Evolutionary conservation across 2,888 invertebrate genomes (phyloP).

Genomic region (Zonitis immaculata): DNA sequence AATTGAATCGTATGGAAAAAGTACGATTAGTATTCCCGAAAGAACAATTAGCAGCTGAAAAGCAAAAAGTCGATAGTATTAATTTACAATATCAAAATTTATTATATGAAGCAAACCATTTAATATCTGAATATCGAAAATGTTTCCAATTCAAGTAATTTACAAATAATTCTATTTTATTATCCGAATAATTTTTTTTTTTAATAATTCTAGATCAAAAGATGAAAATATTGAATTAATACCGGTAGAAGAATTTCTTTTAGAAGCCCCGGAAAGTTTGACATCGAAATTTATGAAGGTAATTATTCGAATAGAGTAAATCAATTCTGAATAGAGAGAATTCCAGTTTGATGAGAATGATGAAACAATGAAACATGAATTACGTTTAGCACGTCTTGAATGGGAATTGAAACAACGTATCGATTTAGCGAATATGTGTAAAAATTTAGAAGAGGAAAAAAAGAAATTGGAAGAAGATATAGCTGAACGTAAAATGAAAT

Average conservation of each 20-base stretch:
- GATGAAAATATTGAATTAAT: slow-evolving; percentile 91
- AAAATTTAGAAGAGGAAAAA: slow-evolving; percentile 70
- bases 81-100: slow-evolving; percentile 89
- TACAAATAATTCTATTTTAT: too few relatives aligned
- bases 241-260: slow-evolving; percentile 75
- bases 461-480: slow-evolving; percentile 63
- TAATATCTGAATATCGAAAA: slow-evolving; percentile 91
- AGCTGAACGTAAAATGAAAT: slow-evolving; percentile 48
- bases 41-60: slow-evolving; percentile 76
- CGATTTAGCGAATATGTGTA: slow-evolving; percentile 71
- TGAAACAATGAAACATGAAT: slow-evolving; percentile 65
- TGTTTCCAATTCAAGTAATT: slow-evolving; percentile 86
- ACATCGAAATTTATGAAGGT: slow-evolving; percentile 38
- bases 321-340: background rate
- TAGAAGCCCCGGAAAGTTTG: slow-evolving; percentile 64
- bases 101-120: slow-evolving; percentile 88
- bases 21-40: slow-evolving; percentile 77
- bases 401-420: slow-evolving; percentile 89
- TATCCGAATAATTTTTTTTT: too few relatives aligned
- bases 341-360: slow-evolving; percentile 33
- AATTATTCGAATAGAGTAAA: slow-evolving; percentile 13
- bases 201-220: slow-evolving; percentile 82
- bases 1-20: slow-evolving; percentile 86
- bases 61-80: slow-evolving; percentile 83
- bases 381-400: slow-evolving; percentile 79